Conservation (phyloP, 2,888 invertebrate species). For the Agriopis marginaria region DNA sequence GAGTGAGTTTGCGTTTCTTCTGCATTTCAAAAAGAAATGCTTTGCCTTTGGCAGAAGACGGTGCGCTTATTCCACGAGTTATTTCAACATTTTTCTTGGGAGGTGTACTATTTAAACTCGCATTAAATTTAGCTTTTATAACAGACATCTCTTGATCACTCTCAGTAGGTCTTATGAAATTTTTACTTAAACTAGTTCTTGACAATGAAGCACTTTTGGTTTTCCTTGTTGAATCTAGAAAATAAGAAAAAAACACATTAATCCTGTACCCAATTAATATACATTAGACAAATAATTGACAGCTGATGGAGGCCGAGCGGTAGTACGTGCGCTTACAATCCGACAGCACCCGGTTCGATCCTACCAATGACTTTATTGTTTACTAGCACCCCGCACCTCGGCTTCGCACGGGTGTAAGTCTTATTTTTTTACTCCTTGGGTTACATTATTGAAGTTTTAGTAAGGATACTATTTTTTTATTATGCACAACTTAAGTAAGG, state of each 20-base stretch:
- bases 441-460: no score
- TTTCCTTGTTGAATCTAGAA: conserved; percentile 58
- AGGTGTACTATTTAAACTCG: conserved; percentile 47
- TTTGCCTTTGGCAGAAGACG: conserved; percentile 44
- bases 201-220: conserved; percentile 49
- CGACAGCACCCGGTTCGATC: no score
- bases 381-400: no score
- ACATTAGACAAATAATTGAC: no score
- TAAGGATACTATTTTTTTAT: no score
- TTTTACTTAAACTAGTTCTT: conserved; percentile 66
- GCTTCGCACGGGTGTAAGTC: no score
- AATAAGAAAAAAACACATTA: conserved; percentile 13
- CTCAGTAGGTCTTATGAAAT: conserved; percentile 54
- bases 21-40: conserved; percentile 54
- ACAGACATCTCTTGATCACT: conserved; percentile 58
- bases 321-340: no score
- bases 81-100: conserved; percentile 53
- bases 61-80: conserved; percentile 30
- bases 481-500: no score
- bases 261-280: not conserved
- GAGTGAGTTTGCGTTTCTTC: conserved; percentile 53
- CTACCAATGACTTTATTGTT: no score
- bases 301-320: no score
- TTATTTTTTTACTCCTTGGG: no score
- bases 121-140: conserved; percentile 56